Evolutionary conservation across 1,140 invertebrate species (phyloP).

Genomic region (Parapsyche elsis): DNA sequence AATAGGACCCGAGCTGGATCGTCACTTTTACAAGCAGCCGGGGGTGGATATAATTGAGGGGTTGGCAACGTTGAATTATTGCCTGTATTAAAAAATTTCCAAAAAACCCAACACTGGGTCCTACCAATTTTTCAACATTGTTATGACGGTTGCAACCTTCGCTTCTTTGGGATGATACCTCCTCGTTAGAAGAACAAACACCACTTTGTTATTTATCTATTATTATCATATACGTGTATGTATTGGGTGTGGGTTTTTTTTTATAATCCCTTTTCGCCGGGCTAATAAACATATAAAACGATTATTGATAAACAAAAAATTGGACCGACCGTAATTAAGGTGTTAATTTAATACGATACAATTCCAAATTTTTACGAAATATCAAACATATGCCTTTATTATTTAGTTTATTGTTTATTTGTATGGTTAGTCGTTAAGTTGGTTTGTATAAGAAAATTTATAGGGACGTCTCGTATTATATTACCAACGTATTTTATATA

Average conservation of each 20-base stretch:
- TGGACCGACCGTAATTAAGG: slow-evolving; percentile 28
- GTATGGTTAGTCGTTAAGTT: neutral
- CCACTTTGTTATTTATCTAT: slow-evolving; percentile 21
- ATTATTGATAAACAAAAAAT: slow-evolving; percentile 47
- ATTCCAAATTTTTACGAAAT: neutral
- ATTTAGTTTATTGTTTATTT: neutral
- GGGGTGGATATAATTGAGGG: slow-evolving; percentile 42
- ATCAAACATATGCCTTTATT: neutral
- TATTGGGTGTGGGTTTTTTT: slow-evolving; percentile 5
- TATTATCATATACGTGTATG: neutral
- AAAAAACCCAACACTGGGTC: slow-evolving; percentile 15
- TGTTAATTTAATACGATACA: slow-evolving; percentile 37
- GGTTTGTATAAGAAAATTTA: neutral
- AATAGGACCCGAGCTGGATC: neutral
- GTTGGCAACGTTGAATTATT: slow-evolving; percentile 43
- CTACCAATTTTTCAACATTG: slow-evolving; percentile 42
- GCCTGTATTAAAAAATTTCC: slow-evolving; percentile 39
- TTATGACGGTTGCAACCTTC: slow-evolving; percentile 44
- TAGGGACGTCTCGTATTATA: no score
- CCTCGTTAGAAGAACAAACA: slow-evolving; percentile 53
- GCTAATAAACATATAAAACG: slow-evolving; percentile 54
- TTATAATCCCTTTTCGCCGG: neutral
- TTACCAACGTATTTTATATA: no score
- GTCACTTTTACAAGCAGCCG: slow-evolving; percentile 37
- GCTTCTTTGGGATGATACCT: slow-evolving; percentile 16